Base-by-base conservation (phyloP, 2,888 invertebrate species). In the Lysandra bellargus region DNA sequence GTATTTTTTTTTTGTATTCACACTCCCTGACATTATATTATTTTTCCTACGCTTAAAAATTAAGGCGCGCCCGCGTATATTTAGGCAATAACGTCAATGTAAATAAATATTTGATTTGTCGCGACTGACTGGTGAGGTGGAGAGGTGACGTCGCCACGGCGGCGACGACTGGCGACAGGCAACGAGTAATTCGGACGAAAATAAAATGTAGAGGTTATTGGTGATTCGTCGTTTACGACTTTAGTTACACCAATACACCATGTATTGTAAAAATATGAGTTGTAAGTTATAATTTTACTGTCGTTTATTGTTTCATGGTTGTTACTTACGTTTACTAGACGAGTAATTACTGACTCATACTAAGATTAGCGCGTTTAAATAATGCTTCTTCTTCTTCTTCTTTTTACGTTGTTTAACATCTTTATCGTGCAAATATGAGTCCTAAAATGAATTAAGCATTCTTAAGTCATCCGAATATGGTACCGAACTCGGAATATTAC, bases 141-240 rank as follows among this genome's bases (percentile, higher is more conserved):
- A 3, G 30, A 33, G 14, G 33, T 69, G 69, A 69, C 69, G 33
- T 69, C 69, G 33, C 33, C 69, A 69, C 6, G 23, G 23, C 61
- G 61, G 12, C 60, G 60, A 17, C 64, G 9, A 30, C 23, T 9
- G 60, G 64, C 64, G 64, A 30, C 64, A 64, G 64, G 33, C 64
- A 4, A 69, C 64, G 64, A 69, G 64, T 69, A 69, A 69, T 17
- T 33, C 69, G 1, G 69, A 69, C 69, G 69, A 57, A 78, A 64
- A 76, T 57, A 75, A 75, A 75, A 49, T 75, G 76, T 49, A 23
- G 1, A 49, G 75, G 5, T 49, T 75, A 75, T 49, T 49, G 23
- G 23, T 23, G 44, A 49, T 49, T 74, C 49, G 44, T 23, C 40
- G 75, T 40, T 75, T 75, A 44, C 7, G 40, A 44, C 44, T 74